phyloP scores from a whole-genome alignment of 2,113 vertebrate species.

The Pygoscelis antarcticus region DNA sequence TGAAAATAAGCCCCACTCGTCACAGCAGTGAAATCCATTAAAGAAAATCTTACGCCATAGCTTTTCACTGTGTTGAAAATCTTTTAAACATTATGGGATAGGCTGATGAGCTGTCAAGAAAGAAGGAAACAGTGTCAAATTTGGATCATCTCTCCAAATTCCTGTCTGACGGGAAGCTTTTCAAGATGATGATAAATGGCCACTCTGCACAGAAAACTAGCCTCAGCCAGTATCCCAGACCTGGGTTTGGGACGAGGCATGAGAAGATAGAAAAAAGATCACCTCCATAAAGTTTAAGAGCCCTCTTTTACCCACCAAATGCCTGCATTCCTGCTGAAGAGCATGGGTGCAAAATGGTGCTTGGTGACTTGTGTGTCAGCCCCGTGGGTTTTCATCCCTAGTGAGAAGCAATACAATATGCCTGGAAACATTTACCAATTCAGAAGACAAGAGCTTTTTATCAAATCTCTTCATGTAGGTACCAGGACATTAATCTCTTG shows the following conservation, averaged over 20 bases:
- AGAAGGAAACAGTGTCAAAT: background rate
- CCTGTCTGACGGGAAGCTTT: background rate
- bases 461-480: background rate
- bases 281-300: background rate
- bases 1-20: background rate
- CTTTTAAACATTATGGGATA: background rate
- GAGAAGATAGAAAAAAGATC: background rate
- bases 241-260: background rate
- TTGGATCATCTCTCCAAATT: background rate
- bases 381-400: background rate
- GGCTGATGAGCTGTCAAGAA: background rate
- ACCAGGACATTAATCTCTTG: background rate
- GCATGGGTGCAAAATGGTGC: accelerated
- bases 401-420: background rate
- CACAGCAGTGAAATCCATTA: background rate
- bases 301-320: background rate
- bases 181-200: background rate
- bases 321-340: background rate
- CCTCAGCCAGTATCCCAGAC: background rate
- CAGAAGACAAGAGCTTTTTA: background rate
- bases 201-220: background rate
- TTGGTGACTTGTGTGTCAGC: background rate
- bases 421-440: background rate
- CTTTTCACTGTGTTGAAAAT: background rate
- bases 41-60: background rate